Evolutionary conservation across 1,140 invertebrate genomes (phyloP).

Genomic region (Psix sp.): DNA sequence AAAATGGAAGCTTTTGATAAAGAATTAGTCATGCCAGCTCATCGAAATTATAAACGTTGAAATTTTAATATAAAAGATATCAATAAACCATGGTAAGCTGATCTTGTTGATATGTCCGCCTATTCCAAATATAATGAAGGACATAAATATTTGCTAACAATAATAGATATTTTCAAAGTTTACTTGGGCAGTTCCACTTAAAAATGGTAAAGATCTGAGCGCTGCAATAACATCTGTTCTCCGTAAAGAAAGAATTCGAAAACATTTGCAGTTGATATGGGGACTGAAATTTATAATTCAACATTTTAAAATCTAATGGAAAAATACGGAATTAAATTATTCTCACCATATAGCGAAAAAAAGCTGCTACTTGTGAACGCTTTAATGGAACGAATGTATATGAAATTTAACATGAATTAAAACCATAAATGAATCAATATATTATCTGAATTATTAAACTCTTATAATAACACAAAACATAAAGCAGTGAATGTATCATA

Average conservation of each 20-base stretch:
- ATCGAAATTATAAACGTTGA: constrained; percentile 67
- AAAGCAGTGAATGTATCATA: constrained; percentile 57
- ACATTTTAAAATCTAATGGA: neutral
- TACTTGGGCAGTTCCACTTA: too few relatives aligned
- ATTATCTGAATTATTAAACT: neutral
- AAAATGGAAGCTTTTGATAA: too few relatives aligned
- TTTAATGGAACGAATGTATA: constrained; percentile 34
- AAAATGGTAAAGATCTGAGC: too few relatives aligned
- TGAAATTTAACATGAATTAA: constrained; percentile 12
- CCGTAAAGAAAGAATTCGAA: neutral
- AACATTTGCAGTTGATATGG: constrained; percentile 18
- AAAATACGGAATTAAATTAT: constrained; percentile 16
- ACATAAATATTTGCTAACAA: too few relatives aligned
- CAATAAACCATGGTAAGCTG: constrained; percentile 71
- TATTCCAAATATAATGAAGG: constrained; percentile 40
- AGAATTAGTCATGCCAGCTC: constrained; percentile 16
- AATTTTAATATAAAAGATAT: constrained; percentile 64
- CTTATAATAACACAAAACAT: constrained; percentile 35
- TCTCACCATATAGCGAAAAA: constrained; percentile 23
- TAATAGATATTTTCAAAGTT: too few relatives aligned
- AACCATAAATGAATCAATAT: constrained; percentile 1
- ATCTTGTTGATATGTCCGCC: constrained; percentile 65
- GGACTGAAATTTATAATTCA: constrained; percentile 29
- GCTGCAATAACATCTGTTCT: too few relatives aligned
- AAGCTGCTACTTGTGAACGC: constrained; percentile 28